Conservation (phyloP, 2,888 invertebrate species). For the Drosophila prolongata region DNA sequence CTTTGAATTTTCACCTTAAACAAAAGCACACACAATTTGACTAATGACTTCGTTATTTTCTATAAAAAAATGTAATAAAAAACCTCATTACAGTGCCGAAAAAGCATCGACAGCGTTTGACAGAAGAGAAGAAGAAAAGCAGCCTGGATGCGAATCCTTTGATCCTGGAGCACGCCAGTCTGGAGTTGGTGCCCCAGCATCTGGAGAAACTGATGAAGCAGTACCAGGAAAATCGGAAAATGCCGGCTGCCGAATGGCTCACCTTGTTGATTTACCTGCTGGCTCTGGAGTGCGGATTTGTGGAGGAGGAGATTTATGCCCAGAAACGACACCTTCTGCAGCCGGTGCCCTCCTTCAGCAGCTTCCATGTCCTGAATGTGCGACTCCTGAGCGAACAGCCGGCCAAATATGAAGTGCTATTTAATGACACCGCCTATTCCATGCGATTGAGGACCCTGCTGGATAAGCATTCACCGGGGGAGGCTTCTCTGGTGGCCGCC, state of each 20-base stretch:
- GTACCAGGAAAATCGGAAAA: conserved; percentile 25
- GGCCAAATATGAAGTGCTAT: conserved; percentile 19
- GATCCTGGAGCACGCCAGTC: conserved; percentile 75
- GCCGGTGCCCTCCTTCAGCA: conserved; percentile 56
- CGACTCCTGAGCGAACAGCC: conserved; percentile 50
- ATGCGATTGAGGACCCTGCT: conserved; percentile 54
- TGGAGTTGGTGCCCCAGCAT: conserved; percentile 74
- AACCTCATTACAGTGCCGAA: conserved; percentile 33
- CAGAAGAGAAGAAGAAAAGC: background rate
- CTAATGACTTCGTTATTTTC: conserved; percentile 20
- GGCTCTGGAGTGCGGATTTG: conserved; percentile 81
- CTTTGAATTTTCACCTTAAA: conserved; percentile 2
- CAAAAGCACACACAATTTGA: conserved; percentile 13
- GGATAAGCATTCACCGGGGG: conserved; percentile 8
- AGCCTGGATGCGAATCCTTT: conserved; percentile 24
- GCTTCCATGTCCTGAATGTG: conserved; percentile 74
- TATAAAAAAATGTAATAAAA: too few species aligned
- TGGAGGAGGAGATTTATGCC: conserved; percentile 53
- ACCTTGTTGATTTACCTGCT: conserved; percentile 77
- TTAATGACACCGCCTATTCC: conserved; percentile 33
- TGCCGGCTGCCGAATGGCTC: conserved; percentile 68
- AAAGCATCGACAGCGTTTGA: background rate
- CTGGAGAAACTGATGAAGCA: conserved; percentile 66
- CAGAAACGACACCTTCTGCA: conserved; percentile 38
- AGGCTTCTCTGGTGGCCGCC: background rate